Conservation (phyloP, 2,797 vertebrate genomes). For the Danio kyathit region DNA sequence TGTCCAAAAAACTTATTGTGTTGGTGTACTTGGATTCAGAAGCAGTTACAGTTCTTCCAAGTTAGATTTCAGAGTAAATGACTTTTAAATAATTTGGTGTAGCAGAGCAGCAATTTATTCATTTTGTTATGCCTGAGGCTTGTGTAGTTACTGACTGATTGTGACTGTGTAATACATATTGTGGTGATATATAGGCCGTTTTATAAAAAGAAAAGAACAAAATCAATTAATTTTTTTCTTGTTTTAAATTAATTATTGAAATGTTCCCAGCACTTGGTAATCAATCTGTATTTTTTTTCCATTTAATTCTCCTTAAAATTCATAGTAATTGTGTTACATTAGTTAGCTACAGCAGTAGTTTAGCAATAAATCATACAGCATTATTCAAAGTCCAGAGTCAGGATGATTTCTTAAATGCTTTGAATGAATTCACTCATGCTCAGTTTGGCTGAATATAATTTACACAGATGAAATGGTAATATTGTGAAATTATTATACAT, state of each 20-base stretch:
- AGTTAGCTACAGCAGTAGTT: background rate
- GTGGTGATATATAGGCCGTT: background rate
- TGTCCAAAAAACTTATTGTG: background rate
- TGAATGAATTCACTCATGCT: background rate
- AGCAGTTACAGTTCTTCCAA: background rate
- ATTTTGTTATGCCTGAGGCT: background rate
- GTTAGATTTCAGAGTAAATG: background rate
- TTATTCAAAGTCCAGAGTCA: no score
- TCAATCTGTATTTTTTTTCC: background rate
- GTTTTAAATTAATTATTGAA: background rate
- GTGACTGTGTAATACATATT: background rate
- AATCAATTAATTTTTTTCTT: background rate
- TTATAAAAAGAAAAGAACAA: background rate
- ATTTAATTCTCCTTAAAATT: background rate
- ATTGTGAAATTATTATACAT: background rate
- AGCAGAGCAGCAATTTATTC: background rate
- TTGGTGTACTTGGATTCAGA: background rate
- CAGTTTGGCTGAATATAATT: background rate
- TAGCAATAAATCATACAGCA: background rate
- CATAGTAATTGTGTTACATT: background rate
- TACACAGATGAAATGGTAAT: background rate
- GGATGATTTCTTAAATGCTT: background rate
- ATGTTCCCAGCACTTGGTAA: background rate
- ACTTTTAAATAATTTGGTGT: background rate
- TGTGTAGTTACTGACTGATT: background rate